Conservation (phyloP, 2,113 vertebrate species). For the Oxygymnocypris stewartii region DNA sequence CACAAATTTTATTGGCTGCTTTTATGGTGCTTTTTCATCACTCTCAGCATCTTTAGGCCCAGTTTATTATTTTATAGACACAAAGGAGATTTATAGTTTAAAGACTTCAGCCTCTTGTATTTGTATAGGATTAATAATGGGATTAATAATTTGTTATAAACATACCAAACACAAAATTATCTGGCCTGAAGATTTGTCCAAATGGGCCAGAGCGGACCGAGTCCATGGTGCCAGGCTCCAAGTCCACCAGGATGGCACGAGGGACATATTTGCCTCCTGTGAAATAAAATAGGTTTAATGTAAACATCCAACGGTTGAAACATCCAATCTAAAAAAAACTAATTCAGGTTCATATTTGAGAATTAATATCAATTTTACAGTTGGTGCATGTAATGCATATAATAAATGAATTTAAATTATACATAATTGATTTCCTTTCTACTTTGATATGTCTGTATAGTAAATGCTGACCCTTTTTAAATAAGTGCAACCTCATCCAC, state of each 20-base stretch:
- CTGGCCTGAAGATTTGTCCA: slow-evolving; percentile 77
- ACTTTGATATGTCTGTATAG: too few relatives aligned
- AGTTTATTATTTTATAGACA: neutral
- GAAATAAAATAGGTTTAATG: neutral
- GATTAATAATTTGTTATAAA: neutral
- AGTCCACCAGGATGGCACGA: slow-evolving; percentile 76
- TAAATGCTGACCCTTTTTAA: neutral
- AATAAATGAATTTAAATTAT: slow-evolving; percentile 29
- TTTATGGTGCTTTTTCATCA: neutral
- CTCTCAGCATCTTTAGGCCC: neutral
- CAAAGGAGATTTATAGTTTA: neutral
- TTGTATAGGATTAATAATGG: neutral
- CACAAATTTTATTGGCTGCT: neutral
- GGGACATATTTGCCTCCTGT: slow-evolving; percentile 77
- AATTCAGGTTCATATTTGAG: neutral
- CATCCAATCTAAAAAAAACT: neutral
- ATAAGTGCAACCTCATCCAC: neutral
- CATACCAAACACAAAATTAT: slow-evolving; percentile 80
- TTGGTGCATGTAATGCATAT: neutral
- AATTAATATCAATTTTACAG: neutral
- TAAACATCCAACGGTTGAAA: neutral
- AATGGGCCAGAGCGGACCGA: slow-evolving; percentile 78
- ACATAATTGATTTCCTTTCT: neutral
- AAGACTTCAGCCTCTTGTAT: neutral
- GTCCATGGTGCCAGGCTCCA: slow-evolving; percentile 80